Conservation (phyloP, 2,113 vertebrate species). For the Diphyllodes magnificus region DNA sequence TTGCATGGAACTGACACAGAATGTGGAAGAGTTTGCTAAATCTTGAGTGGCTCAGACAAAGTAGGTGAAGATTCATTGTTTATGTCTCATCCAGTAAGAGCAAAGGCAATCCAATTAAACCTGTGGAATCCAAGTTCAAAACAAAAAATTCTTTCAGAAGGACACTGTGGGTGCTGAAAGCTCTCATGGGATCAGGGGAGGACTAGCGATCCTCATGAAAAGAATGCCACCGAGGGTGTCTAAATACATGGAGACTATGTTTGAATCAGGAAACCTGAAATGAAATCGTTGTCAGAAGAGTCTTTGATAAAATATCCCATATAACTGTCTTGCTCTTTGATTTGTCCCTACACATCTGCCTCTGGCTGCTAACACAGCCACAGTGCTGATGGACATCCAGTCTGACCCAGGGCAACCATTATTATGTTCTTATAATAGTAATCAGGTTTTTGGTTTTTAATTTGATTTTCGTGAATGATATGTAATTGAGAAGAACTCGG, state of each 20-base stretch:
- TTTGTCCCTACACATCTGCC: not conserved
- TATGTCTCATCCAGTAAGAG: not conserved
- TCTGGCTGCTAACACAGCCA: not conserved
- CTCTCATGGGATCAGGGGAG: not conserved
- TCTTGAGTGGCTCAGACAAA: rapidly evolving
- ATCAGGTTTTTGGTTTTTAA: not conserved
- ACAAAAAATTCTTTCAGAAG: not conserved
- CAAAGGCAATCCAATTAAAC: not conserved
- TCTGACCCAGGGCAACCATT: not conserved
- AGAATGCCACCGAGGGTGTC: not conserved
- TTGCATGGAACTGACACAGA: not conserved
- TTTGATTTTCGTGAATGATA: not conserved
- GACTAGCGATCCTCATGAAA: not conserved
- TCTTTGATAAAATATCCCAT: not conserved
- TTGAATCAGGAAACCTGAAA: not conserved
- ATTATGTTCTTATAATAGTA: not conserved
- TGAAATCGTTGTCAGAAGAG: not conserved
- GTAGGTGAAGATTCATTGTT: not conserved
- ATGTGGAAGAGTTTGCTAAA: not conserved
- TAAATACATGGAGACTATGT: not conserved
- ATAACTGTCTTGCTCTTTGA: not conserved
- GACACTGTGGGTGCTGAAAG: not conserved
- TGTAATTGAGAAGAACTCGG: not conserved
- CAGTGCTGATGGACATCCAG: not conserved
- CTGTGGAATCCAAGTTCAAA: not conserved